Evolutionary conservation across 2,113 vertebrate genomes (phyloP).

Genomic region (Podiceps cristatus): DNA sequence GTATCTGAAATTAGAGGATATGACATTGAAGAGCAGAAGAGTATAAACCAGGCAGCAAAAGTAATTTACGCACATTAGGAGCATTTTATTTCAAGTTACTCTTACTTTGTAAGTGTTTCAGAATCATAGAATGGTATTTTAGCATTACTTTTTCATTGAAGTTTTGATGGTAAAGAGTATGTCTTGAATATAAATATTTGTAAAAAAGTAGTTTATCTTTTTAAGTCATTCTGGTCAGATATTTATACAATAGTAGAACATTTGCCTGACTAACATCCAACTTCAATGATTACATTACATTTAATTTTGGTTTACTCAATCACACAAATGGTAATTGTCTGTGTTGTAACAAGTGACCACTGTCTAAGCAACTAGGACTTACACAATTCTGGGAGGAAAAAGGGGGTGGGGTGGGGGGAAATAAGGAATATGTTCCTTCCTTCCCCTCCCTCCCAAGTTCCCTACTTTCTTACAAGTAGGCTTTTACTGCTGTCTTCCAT

Average conservation of each 20-base stretch:
- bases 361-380: not conserved
- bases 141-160: not conserved
- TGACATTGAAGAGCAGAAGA: not conserved
- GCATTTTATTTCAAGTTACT: not conserved
- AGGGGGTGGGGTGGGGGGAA: too few relatives aligned
- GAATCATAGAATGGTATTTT: not conserved
- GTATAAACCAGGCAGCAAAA: not conserved
- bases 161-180: not conserved
- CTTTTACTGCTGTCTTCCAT: not conserved
- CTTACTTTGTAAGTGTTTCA: not conserved
- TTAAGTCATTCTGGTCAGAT: not conserved
- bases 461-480: not conserved
- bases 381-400: not conserved
- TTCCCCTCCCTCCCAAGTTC: not conserved
- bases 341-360: not conserved
- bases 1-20: constrained; percentile 82
- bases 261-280: not conserved
- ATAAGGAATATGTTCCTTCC: not conserved
- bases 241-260: not conserved
- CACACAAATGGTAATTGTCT: not conserved
- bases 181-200: not conserved
- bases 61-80: not conserved
- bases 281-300: not conserved
- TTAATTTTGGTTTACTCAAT: not conserved
- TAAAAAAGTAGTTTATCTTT: not conserved